Evolutionary conservation across 2,797 vertebrate species (phyloP).

Genomic region (Thaleichthys pacificus): DNA sequence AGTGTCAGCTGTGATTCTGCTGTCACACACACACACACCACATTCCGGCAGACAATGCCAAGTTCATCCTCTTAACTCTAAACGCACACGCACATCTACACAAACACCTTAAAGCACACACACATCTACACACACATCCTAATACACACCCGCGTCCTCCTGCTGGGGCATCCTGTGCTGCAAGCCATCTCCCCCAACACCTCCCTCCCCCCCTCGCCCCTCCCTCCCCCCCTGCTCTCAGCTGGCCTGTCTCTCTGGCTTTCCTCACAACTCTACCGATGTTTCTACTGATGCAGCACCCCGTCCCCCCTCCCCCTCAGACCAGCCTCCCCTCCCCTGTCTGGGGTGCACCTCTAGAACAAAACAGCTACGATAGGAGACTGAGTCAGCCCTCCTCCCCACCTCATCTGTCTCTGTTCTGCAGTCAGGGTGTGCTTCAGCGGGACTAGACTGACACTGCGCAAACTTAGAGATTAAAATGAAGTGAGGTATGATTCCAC

Average conservation of each 20-base stretch:
- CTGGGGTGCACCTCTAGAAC: too few species aligned
- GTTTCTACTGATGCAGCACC: not conserved
- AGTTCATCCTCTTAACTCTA: constrained; percentile 1
- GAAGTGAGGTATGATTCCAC: too few species aligned
- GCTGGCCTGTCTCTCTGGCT: too few species aligned
- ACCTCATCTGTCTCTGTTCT: too few species aligned
- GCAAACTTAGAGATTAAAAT: too few species aligned
- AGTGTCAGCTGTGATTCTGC: constrained; percentile 69
- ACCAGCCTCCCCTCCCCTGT: too few species aligned
- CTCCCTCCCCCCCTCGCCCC: not conserved
- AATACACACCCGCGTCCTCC: not conserved
- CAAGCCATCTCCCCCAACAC: not conserved
- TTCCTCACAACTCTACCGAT: not conserved
- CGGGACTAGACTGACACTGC: too few species aligned
- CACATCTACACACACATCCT: not conserved
- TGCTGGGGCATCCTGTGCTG: too few species aligned
- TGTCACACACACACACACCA: constrained; percentile 30
- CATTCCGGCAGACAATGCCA: not conserved
- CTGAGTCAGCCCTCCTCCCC: too few species aligned
- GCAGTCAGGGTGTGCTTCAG: too few species aligned
- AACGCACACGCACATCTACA: not conserved
- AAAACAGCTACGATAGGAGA: too few species aligned
- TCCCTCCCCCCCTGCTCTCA: not conserved
- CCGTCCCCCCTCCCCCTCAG: too few species aligned
- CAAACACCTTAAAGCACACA: not conserved